Evolutionary conservation across 2,888 invertebrate genomes (phyloP), one percentile per base, ranked within the genome.

Genomic region (Dorcus hopei): DNA sequence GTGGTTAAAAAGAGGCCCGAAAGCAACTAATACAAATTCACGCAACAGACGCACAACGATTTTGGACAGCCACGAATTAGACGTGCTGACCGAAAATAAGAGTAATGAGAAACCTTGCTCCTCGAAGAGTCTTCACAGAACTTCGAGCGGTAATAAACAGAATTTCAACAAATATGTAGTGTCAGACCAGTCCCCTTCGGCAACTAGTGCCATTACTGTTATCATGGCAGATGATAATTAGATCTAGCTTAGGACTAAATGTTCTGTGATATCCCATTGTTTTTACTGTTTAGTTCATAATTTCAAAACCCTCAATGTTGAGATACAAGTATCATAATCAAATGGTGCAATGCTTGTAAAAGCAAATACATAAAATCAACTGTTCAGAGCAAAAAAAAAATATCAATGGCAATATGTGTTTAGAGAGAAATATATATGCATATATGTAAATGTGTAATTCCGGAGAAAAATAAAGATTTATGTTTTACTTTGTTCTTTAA

Each of bases 171-270:
- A 56, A 9, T 63, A 55, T 38, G 51, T 57, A 42, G 66, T 73
- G 58, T 66, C 72, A 38, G 75, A 76, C 68, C 74, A 75, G 62
- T 77, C 76, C 39, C 75, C 76, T 45, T 75, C 76, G 49, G 85
- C 84, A 65, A 80, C 83, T 54, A 33, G 87, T 72, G 86, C 85
- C 61, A 85, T 87, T 52, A 87, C 87, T 52, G 84, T 87, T 60
- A 83, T 87, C 65, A 77, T 86, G 68, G 82, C 83, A 59, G 86
- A 86, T 64, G 85, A 86, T 67, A 79, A 77, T 68, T 78, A 76
- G 73, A 69, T 55, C 54, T 49, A 58, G 54, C 38, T 67, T 70
- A 70, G 68, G 67, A 68, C 65, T 73, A 72, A 73, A 66, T 72
- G 70, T 74, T 74, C 75, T 75, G 75, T 75, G 75, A 75, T 74